A percentile compares a stretch with the other conserved stretches of the same genome.
Evolutionary conservation across 2,888 invertebrate genomes (phyloP).

Genomic region (Zootermopsis nevadensis): DNA sequence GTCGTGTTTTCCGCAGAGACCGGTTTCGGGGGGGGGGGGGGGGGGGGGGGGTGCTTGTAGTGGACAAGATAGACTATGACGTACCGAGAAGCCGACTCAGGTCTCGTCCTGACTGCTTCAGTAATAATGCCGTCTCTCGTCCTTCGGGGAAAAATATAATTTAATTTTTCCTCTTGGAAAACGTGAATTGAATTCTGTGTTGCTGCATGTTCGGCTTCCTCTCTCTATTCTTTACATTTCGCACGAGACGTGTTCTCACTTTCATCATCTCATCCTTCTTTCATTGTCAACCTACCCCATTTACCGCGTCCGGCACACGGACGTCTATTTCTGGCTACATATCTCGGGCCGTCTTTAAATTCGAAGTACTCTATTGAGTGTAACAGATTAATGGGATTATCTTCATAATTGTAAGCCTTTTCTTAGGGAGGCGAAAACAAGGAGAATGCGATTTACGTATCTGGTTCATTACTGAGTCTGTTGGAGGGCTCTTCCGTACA

Average conservation of each 20-base stretch:
- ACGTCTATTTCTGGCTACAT: no score
- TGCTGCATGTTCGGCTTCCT: constrained; percentile 44
- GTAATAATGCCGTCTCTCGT: constrained; percentile 30
- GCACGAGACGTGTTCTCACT: constrained; percentile 23
- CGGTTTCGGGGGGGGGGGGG: no score
- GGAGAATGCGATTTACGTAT: no score
- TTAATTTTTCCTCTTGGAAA: constrained; percentile 43
- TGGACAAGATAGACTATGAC: constrained; percentile 18
- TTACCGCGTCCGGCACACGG: background rate
- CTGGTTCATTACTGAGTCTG: no score
- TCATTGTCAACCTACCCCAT: constrained; percentile 6
- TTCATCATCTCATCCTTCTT: constrained; percentile 17
- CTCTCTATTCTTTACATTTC: constrained; percentile 9
- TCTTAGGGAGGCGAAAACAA: no score
- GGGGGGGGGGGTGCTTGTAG: background rate
- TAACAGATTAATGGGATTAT: no score
- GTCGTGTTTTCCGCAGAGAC: no score
- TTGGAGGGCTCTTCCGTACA: no score
- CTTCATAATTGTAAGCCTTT: no score
- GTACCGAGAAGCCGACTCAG: background rate
- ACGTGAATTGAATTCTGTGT: constrained; percentile 52
- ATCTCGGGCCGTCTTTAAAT: no score
- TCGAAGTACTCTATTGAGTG: no score
- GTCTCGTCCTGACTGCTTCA: constrained; percentile 8
- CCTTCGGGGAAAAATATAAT: constrained; percentile 31